A percentile compares a stretch with the other conserved stretches of the same genome.
These are phyloP conservation scores for Stercorarius parasiticus DNA, from an alignment of 2,113 vertebrate genomes.

Conservation along the genomic window DNA sequence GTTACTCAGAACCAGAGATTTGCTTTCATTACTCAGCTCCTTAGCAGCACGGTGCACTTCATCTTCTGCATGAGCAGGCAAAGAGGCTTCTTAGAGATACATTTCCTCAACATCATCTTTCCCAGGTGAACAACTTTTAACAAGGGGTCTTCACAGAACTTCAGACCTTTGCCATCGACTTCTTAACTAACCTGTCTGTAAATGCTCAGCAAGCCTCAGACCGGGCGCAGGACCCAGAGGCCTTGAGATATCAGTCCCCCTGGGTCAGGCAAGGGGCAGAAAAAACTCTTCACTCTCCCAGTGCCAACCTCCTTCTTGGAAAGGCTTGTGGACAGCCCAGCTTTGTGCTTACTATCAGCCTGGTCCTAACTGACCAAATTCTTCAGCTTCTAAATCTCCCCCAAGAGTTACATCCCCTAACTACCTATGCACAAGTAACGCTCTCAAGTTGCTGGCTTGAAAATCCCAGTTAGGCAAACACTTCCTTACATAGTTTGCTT, in stretches of 20 bases:
- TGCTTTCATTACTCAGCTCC: not conserved
- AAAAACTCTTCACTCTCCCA: not conserved
- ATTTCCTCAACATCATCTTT: not conserved
- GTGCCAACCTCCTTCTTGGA: not conserved
- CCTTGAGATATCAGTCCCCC: not conserved
- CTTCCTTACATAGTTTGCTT: not conserved
- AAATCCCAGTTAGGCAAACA: not conserved
- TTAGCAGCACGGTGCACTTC: not conserved
- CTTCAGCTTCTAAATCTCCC: not conserved
- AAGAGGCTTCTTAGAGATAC: not conserved
- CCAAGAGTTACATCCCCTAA: not conserved
- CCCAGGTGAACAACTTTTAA: not conserved
- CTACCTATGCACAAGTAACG: not conserved
- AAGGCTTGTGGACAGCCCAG: not conserved
- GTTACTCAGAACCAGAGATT: not conserved
- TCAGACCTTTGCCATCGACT: not conserved
- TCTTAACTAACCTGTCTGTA: not conserved
- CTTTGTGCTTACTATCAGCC: not conserved
- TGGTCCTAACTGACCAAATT: not conserved
- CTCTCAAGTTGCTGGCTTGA: not conserved
- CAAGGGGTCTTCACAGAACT: not conserved
- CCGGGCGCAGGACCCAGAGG: not conserved
- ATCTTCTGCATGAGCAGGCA: not conserved
- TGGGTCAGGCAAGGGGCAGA: not conserved
- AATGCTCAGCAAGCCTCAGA: not conserved